Evolutionary conservation across 2,113 vertebrate genomes (phyloP), one percentile per base, ranked within the genome.

Genomic region (Chloropsis hardwickii): DNA sequence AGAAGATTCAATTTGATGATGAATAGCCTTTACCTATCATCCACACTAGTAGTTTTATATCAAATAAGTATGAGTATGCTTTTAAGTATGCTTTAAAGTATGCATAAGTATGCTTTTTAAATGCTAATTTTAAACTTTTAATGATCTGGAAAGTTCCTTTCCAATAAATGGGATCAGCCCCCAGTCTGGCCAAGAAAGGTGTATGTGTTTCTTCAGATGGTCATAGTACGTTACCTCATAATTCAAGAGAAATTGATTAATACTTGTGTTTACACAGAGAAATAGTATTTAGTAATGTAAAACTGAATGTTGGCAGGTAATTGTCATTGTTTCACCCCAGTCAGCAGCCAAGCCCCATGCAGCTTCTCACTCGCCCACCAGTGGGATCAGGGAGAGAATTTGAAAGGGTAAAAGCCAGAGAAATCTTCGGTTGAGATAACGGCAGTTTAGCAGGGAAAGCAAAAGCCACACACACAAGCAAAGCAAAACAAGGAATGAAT

Each of bases 361-460:
- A 67, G 24, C 21, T 2, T 5, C 17, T 67, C 53, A 22, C 4
- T 67, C 8, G 8, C 4, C 6, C 25, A 22, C 17, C 47, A 61
- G 16, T 0, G 0, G 20, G 17, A 18, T 22, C 2, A 18, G 54
- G 5, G 21, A 35, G 17, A 35, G 9, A 82, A 60, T 12, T 6
- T 67, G 29, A 47, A 60, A 47, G 6, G 8, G 5, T 61, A 31
- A 81, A 81, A 47, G 11, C 17, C 12, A 14, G 40, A 74, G 16
- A 47, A 53, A 5, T 40, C 14, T 2, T 15, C 4, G 11, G 18
- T 14, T 89, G 24, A 31, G 11, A 15, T 35, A 23, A 47, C 60
- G 61, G 3, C n/a, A 54, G 23, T 44, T 50, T 51, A 44, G 19
- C 4, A 50, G 2, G 22, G 14, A 44, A 57, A 65, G 29, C 24